Percentiles rank a stretch among this genome's conserved stretches.
phyloP scores from a whole-genome alignment of 2,888 invertebrate species.

The Ennomos erosarius region DNA sequence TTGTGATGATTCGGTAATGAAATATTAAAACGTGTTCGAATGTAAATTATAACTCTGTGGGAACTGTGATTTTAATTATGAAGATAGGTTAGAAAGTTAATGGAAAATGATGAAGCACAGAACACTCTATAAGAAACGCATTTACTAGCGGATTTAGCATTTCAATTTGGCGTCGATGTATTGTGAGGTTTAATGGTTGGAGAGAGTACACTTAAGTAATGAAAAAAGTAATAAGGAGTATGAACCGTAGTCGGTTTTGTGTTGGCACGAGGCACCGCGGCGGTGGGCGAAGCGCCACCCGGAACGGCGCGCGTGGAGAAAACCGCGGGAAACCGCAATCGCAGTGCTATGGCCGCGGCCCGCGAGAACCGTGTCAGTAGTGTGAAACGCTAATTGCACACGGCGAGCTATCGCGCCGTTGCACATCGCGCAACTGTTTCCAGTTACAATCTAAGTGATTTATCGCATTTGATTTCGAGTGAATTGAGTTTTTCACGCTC shows the following conservation, averaged over 20 bases:
- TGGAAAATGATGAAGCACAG: constrained; percentile 34
- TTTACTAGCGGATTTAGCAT: constrained; percentile 33
- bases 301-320: constrained; percentile 82
- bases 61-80: constrained; percentile 32
- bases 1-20: constrained; percentile 40
- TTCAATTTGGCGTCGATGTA: constrained; percentile 36
- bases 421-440: constrained; percentile 56
- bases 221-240: constrained; percentile 69
- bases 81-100: constrained; percentile 24
- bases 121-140: constrained; percentile 31
- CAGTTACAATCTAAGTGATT: constrained; percentile 48
- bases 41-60: constrained; percentile 25
- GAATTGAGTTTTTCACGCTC: constrained; percentile 30
- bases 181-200: constrained; percentile 44
- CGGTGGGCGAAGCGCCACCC: constrained; percentile 77
- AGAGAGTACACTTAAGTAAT: constrained; percentile 57
- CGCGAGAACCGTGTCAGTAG: constrained; percentile 85
- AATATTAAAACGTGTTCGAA: constrained; percentile 47
- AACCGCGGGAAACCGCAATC: constrained; percentile 84
- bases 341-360: constrained; percentile 67
- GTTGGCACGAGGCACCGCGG: constrained; percentile 66
- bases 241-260: constrained; percentile 51
- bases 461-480: constrained; percentile 37
- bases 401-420: constrained; percentile 65
- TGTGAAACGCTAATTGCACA: constrained; percentile 82